A percentile compares a stretch with the other conserved stretches of the same genome.
These are phyloP conservation scores for Madoqua kirkii DNA, from an alignment of 2,113 vertebrate species.

Conservation along the genomic window DNA sequence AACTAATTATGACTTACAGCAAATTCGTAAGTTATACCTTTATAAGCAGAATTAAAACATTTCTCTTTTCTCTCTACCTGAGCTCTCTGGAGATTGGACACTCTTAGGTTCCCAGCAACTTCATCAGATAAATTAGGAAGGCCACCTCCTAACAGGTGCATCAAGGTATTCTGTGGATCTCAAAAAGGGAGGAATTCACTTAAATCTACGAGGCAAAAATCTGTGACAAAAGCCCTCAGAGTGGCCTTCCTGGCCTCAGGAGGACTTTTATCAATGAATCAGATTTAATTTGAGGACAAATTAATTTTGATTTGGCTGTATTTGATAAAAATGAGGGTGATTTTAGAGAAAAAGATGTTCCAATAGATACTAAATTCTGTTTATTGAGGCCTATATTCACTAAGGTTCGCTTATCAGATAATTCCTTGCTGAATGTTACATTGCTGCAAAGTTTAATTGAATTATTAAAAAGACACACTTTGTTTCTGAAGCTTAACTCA, in stretches of 20 bases:
- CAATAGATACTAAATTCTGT: not conserved
- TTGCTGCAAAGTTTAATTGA: not conserved
- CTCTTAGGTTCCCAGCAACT: not conserved
- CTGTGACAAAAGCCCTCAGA: not conserved
- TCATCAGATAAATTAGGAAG: not conserved
- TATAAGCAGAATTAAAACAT: not conserved
- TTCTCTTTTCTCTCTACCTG: not conserved
- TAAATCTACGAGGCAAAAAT: not conserved
- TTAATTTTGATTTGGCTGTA: not conserved
- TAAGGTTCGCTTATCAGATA: not conserved
- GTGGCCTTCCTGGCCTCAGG: not conserved
- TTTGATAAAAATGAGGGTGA: not conserved
- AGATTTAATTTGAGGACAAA: not conserved
- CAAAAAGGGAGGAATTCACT: not conserved
- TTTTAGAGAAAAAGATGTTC: not conserved
- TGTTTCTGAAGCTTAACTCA: not conserved
- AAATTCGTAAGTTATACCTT: not conserved
- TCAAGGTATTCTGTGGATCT: not conserved
- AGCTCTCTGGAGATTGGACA: not conserved
- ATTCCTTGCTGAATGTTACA: not conserved
- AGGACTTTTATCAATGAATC: not conserved
- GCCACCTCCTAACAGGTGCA: not conserved
- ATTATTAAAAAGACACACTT: not conserved
- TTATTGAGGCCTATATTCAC: not conserved
- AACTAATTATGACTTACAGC: not conserved